A percentile compares a stretch with the other conserved stretches of the same genome.
Conservation (phyloP, 1,140 invertebrate species). For the Magallana angulata region DNA sequence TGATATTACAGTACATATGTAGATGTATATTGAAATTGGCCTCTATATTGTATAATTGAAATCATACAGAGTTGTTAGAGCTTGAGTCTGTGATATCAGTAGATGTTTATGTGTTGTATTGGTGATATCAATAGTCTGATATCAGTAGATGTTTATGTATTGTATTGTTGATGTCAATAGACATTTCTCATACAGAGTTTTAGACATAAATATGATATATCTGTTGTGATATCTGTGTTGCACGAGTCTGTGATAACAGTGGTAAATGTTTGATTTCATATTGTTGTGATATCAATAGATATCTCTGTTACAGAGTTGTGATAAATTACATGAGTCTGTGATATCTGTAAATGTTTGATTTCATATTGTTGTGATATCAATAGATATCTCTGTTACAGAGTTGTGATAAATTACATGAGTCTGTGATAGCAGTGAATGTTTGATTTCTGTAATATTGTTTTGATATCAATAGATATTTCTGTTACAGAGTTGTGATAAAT, state of each 20-base stretch:
- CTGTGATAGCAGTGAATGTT: conserved; percentile 85
- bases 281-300: neutral
- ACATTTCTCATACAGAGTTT: too few species aligned
- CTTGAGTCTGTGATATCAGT: too few species aligned
- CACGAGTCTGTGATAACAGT: conserved; percentile 84
- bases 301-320: conserved; percentile 82
- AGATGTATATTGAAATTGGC: too few species aligned
- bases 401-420: conserved; percentile 85
- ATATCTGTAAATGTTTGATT: conserved; percentile 82
- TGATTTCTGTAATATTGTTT: neutral
- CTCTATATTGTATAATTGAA: too few species aligned
- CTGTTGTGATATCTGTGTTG: conserved; percentile 83
- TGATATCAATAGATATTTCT: conserved; percentile 2
- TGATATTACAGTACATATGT: too few species aligned
- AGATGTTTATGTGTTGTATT: too few species aligned
- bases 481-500: conserved; percentile 84
- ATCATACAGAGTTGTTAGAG: neutral
- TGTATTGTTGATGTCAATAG: too few species aligned
- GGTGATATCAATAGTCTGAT: too few species aligned
- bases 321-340: conserved; percentile 86
- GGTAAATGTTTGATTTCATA: conserved; percentile 80
- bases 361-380: neutral
- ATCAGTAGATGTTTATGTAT: too few species aligned
- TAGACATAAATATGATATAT: too few species aligned
- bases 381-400: conserved; percentile 80